Percentiles rank a stretch among this genome's conserved stretches.
Conservation (phyloP, 2,888 invertebrate species). For the Meiosimyza decipiens region DNA sequence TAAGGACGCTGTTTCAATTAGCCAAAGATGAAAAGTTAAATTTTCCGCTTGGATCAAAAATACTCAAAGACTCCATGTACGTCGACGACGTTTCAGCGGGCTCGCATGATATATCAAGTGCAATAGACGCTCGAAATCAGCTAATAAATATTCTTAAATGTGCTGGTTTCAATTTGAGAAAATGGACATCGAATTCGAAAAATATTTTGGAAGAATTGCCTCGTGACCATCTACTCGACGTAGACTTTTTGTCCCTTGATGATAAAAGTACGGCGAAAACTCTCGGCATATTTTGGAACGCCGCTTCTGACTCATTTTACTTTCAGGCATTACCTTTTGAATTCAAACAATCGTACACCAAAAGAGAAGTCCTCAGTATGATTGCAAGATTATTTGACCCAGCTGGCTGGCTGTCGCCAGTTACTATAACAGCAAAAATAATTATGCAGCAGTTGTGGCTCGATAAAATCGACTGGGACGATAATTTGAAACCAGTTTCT, state of each 20-base stretch:
- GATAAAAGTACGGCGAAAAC: constrained; percentile 12
- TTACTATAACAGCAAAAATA: constrained; percentile 16
- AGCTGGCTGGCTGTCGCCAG: constrained; percentile 30
- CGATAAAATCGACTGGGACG: too few relatives aligned
- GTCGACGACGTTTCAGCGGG: too few relatives aligned
- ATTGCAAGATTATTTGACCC: constrained; percentile 29
- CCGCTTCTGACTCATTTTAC: constrained; percentile 21
- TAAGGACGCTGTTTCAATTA: constrained; percentile 1
- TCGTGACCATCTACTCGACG: background rate
- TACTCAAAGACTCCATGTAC: background rate
- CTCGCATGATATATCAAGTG: too few relatives aligned
- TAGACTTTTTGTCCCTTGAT: background rate
- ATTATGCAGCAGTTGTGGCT: too few relatives aligned
- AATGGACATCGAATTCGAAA: too few relatives aligned
- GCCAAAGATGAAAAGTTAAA: background rate
- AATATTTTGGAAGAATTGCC: background rate
- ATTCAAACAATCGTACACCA: too few relatives aligned
- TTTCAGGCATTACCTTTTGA: background rate
- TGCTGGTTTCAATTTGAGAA: constrained; percentile 2
- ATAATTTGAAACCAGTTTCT: background rate
- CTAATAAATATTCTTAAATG: background rate
- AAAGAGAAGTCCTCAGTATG: too few relatives aligned
- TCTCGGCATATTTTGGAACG: constrained; percentile 33
- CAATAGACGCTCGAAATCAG: background rate
- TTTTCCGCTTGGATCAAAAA: background rate